Percentiles rank a stretch among this genome's conserved stretches.
Evolutionary conservation across 2,113 vertebrate species (phyloP).

Genomic region (Suricata suricatta): DNA sequence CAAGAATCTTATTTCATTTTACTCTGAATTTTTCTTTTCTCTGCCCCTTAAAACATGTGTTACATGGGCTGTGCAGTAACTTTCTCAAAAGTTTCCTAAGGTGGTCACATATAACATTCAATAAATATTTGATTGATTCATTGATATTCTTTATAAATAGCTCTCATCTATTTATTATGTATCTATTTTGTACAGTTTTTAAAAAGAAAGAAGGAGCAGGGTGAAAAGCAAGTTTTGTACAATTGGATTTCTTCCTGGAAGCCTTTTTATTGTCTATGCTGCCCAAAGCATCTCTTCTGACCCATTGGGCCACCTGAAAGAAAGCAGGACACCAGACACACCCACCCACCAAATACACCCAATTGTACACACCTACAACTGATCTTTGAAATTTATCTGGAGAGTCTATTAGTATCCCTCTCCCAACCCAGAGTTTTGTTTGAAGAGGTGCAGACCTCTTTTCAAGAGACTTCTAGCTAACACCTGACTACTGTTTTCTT

Average conservation of each 20-base stretch:
- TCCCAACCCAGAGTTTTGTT: not conserved
- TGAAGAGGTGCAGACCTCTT: not conserved
- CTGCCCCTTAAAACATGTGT: not conserved
- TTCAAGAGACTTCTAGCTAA: not conserved
- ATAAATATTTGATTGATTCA: constrained; percentile 20
- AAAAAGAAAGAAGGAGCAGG: not conserved
- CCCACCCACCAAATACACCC: not conserved
- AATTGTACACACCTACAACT: too few relatives aligned
- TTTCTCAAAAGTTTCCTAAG: not conserved
- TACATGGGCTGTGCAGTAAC: not conserved
- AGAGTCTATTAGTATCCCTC: not conserved
- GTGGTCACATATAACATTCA: not conserved
- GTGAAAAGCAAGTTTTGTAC: not conserved
- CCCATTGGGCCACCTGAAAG: not conserved
- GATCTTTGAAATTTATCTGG: not conserved
- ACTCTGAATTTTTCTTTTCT: constrained; percentile 38
- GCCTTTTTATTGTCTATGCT: not conserved
- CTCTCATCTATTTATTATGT: not conserved
- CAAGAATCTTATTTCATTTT: not conserved
- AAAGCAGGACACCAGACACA: not conserved
- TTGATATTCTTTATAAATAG: not conserved
- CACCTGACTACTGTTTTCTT: not conserved
- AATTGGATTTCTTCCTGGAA: not conserved
- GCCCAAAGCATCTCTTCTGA: not conserved
- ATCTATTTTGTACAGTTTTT: not conserved